phyloP scores from a whole-genome alignment of 1,140 invertebrate genomes.

The Camponotus floridanus region DNA sequence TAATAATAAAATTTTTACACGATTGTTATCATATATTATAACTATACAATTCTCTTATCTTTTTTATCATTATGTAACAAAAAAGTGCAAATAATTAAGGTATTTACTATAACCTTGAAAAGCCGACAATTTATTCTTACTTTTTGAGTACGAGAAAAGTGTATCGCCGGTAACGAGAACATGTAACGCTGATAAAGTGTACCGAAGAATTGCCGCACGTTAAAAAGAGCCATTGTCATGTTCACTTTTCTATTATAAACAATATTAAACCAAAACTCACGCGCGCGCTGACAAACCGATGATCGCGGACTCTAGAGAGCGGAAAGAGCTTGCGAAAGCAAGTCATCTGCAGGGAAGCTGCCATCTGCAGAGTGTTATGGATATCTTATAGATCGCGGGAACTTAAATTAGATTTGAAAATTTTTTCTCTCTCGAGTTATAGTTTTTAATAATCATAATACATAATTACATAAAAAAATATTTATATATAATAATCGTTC shows the following conservation, averaged over 20 bases:
- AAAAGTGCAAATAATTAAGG: slow-evolving; percentile 54
- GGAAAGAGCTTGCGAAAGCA: not conserved
- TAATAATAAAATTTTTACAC: slow-evolving; percentile 8
- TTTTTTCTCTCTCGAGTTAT: too few species aligned
- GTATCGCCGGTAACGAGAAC: slow-evolving; percentile 78
- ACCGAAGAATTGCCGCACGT: slow-evolving; percentile 77
- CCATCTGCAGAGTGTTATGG: not conserved
- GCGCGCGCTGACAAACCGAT: not conserved
- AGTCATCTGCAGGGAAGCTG: not conserved
- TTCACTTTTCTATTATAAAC: slow-evolving; percentile 55
- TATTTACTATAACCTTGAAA: slow-evolving; percentile 74
- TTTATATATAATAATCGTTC: too few species aligned
- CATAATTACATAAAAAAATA: too few species aligned
- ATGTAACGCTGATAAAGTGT: slow-evolving; percentile 77
- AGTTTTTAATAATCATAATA: too few species aligned
- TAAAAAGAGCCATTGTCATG: slow-evolving; percentile 77
- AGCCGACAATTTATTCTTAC: slow-evolving; percentile 72
- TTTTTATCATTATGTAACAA: slow-evolving; percentile 77
- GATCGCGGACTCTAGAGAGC: not conserved
- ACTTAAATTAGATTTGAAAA: not conserved
- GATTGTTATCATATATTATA: slow-evolving; percentile 11
- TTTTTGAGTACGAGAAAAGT: slow-evolving; percentile 83
- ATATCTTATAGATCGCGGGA: not conserved
- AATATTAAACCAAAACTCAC: slow-evolving; percentile 51
- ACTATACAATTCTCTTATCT: not conserved